Percentiles rank a stretch among this genome's conserved stretches.
Evolutionary conservation across 2,888 invertebrate genomes (phyloP).

Genomic region (Acheta domesticus): DNA sequence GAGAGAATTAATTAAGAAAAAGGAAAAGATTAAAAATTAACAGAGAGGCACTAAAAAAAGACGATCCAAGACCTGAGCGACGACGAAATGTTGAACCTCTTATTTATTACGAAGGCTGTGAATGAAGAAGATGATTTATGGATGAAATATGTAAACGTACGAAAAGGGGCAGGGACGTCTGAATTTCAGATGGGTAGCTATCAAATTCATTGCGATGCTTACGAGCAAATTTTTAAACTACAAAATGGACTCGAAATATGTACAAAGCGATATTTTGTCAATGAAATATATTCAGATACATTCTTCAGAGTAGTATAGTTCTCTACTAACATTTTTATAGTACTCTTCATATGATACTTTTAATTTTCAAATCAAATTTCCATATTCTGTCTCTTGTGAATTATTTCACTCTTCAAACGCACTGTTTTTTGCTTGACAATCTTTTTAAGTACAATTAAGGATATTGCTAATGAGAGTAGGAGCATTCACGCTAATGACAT

Average conservation of each 20-base stretch:
- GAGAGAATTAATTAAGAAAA: slow-evolving; percentile 9
- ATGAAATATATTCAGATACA: background rate
- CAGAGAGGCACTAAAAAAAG: background rate
- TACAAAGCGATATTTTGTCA: background rate
- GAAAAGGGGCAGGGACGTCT: background rate
- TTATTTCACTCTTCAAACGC: too few species aligned
- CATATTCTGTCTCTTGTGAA: too few species aligned
- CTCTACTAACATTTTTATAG: too few species aligned
- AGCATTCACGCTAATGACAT: too few species aligned
- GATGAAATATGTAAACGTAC: background rate
- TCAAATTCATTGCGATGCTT: slow-evolving; percentile 7
- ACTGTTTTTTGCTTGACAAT: too few species aligned
- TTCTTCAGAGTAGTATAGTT: too few species aligned
- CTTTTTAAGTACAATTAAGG: too few species aligned
- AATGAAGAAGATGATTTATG: slow-evolving; percentile 18
- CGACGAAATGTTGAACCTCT: slow-evolving; percentile 18
- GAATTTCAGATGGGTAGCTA: background rate
- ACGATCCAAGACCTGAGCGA: background rate
- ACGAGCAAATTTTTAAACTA: background rate
- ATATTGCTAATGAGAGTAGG: too few species aligned
- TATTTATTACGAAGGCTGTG: slow-evolving; percentile 9
- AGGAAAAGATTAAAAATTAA: slow-evolving; percentile 18
- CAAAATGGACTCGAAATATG: background rate
- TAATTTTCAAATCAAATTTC: too few species aligned
- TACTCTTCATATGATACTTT: too few species aligned